A percentile compares a stretch with the other conserved stretches of the same genome.
Evolutionary conservation across 2,113 vertebrate species (phyloP).

Genomic region (Dasypus novemcinctus): DNA sequence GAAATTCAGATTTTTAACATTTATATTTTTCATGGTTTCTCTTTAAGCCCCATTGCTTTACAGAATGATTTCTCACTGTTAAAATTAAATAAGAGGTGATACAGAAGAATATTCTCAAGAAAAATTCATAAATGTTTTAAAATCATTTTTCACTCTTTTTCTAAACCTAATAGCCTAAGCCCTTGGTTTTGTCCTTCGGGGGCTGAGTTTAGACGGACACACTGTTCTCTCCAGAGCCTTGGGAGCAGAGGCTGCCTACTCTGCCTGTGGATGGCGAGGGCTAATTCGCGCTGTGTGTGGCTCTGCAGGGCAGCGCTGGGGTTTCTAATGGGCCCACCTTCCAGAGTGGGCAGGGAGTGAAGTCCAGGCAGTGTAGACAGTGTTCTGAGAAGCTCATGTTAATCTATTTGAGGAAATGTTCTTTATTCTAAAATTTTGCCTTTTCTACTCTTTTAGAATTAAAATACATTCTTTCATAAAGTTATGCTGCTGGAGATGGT

Average conservation of each 20-base stretch:
- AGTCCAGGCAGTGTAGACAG: not conserved
- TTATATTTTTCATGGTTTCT: not conserved
- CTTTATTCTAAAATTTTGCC: not conserved
- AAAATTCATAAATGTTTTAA: not conserved
- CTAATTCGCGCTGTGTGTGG: not conserved
- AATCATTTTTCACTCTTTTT: not conserved
- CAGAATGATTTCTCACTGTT: not conserved
- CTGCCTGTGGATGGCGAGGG: rapidly evolving
- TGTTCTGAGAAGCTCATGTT: not conserved
- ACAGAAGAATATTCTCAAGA: not conserved
- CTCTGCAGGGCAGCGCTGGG: too few species aligned
- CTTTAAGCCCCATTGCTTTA: not conserved
- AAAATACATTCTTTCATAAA: not conserved
- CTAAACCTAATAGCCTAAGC: not conserved
- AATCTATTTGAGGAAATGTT: not conserved
- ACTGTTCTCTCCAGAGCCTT: not conserved
- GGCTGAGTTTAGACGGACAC: not conserved
- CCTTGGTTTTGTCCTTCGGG: not conserved
- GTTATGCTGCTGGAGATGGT: not conserved
- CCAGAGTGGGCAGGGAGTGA: not conserved
- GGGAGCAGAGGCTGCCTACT: too few species aligned
- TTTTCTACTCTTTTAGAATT: not conserved
- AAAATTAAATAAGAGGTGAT: not conserved
- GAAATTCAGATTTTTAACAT: not conserved
- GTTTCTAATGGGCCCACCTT: not conserved